Evolutionary conservation across 2,888 invertebrate genomes (phyloP).

Genomic region (Lycia hirtaria): DNA sequence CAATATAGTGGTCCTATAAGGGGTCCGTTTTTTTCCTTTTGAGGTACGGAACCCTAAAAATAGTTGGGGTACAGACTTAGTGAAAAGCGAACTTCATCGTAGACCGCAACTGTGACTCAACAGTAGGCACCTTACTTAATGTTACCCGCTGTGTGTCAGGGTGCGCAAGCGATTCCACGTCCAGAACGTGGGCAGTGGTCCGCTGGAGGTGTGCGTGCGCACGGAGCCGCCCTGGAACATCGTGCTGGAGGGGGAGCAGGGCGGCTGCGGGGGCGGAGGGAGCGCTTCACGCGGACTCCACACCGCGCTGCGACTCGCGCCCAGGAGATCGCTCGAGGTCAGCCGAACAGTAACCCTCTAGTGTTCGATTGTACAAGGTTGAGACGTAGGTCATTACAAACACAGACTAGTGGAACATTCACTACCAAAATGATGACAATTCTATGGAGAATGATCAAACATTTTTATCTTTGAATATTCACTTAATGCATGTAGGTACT

Average conservation of each 20-base stretch:
- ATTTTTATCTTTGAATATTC: no score
- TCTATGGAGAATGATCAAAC: no score
- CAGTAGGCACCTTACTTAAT: background rate
- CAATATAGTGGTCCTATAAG: no score
- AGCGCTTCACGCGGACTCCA: constrained; percentile 11
- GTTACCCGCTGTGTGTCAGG: constrained; percentile 49
- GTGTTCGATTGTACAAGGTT: no score
- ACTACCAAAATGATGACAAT: no score
- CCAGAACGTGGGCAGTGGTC: constrained; percentile 59
- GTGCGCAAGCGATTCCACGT: constrained; percentile 60
- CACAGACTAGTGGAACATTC: no score
- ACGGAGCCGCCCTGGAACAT: constrained; percentile 57
- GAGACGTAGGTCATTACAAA: no score
- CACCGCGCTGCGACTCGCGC: constrained; percentile 1
- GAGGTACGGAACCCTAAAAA: no score
- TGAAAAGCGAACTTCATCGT: no score
- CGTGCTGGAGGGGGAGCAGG: constrained; percentile 27
- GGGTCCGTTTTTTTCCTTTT: no score
- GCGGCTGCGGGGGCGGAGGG: constrained; percentile 18
- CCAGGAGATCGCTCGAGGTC: constrained; percentile 29
- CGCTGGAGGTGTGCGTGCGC: constrained; percentile 41
- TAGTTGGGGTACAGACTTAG: no score
- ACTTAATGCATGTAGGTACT: no score
- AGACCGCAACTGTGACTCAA: background rate
- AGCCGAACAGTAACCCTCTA: constrained; percentile 15